A percentile compares a stretch with the other conserved stretches of the same genome.
phyloP scores from a whole-genome alignment of 2,797 vertebrate genomes.

The Sparus aurata region DNA sequence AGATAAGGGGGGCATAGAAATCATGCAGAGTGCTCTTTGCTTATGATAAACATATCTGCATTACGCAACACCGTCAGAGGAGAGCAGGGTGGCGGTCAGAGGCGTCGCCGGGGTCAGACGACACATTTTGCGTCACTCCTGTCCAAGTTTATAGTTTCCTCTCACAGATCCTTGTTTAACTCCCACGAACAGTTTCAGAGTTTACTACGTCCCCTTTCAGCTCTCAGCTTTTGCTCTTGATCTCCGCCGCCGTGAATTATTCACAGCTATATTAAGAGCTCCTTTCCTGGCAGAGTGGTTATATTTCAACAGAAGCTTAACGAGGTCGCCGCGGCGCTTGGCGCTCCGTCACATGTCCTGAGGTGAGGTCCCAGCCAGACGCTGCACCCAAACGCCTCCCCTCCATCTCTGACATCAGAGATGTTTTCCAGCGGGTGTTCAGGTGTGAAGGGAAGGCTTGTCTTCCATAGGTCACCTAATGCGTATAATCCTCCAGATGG shows the following conservation, averaged over 20 bases:
- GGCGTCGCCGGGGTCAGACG: neutral
- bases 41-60: conserved; percentile 57
- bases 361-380: conserved; percentile 16
- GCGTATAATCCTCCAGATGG: conserved; percentile 46
- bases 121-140: conserved; percentile 20
- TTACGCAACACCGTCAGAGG: conserved; percentile 42
- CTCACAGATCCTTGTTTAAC: neutral
- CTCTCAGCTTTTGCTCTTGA: conserved; percentile 21
- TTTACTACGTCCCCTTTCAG: conserved; percentile 7
- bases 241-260: conserved; percentile 53
- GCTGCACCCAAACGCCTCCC: neutral
- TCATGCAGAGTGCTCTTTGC: conserved; percentile 41
- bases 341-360: conserved; percentile 31
- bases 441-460: conserved; percentile 68
- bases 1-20: conserved; percentile 35
- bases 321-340: neutral
- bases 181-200: conserved; percentile 28
- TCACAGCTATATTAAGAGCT: conserved; percentile 62
- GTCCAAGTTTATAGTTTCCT: conserved; percentile 7
- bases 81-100: neutral
- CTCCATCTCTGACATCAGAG: conserved; percentile 36
- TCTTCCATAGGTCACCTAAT: conserved; percentile 62
- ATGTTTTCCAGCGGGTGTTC: conserved; percentile 73
- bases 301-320: conserved; percentile 51
- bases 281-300: conserved; percentile 27